Evolutionary conservation across 2,888 invertebrate species (phyloP), one percentile per base, ranked within the genome.

Genomic region (Drosophila nr. medialis): DNA sequence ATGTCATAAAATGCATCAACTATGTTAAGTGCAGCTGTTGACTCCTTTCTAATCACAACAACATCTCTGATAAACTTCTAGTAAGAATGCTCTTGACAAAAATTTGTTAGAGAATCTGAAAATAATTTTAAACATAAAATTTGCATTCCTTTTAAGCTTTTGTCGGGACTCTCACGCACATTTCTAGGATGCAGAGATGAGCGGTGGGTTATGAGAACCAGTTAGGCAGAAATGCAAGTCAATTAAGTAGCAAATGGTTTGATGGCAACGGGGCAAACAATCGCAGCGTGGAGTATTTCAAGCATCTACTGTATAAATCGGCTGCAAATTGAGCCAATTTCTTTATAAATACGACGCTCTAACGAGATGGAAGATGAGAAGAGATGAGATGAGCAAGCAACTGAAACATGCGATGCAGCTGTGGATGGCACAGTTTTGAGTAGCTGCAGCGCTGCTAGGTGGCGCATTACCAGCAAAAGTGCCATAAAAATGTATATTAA

Each of bases 401-500:
- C n/a, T 29, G 50, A 68, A 32, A n/a, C 67, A 15, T 51, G 32
- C 34, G 54, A 36, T 51, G 34, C 42, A 50, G 50, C 40, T 48
- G 51, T 58, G 60, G 34, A 50, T 59, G 27, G 70, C 42, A 34
- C 34, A 30, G 34, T 50, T 50, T 29, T 55, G 54, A 71, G 63
- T 71, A 72, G 55, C 51, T 66, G 65, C 70, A 71, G 53, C 64
- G 83, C 80, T 80, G 71, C 75, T 71, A 77, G 75, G 45, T 70
- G 54, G 55, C 64, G 72, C 88, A 85, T 89, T 81, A 81, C 80
- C 80, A 77, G 85, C 82, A 75, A 86, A 77, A 88, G 81, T 85
- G 86, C 86, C 86, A 86, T 90, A 86, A 88, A 90, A 89, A 88
- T 90, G 76, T 89, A 89, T 86, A 90, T 87, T 87, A 89, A 87